A percentile compares a stretch with the other conserved stretches of the same genome.
Conservation (phyloP, 2,888 invertebrate species). For the Caenorhabditis plicata region DNA sequence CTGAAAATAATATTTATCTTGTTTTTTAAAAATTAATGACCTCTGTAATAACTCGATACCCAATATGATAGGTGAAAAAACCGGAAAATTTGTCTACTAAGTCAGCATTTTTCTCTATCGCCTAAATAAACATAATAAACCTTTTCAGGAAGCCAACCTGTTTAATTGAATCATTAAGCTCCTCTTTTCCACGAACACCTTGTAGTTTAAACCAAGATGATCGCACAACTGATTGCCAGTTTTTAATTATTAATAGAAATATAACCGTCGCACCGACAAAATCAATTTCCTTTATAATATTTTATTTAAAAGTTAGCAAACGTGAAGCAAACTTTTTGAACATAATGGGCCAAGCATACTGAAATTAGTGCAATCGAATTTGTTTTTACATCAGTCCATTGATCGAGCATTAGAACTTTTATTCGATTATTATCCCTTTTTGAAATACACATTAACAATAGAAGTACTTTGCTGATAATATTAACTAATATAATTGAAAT, state of each 20-base stretch:
- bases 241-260: constrained; percentile 20
- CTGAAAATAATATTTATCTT: not conserved
- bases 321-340: not conserved
- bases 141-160: not conserved
- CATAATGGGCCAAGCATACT: constrained; percentile 11
- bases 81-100: constrained; percentile 8
- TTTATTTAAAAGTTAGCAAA: not conserved
- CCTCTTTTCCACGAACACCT: constrained; percentile 17
- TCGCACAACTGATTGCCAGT: constrained; percentile 29
- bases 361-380: constrained; percentile 31
- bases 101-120: not conserved
- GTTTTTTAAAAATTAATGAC: not conserved
- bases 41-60: constrained; percentile 17
- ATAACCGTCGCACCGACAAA: constrained; percentile 34
- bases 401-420: constrained; percentile 34
- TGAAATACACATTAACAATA: constrained; percentile 25
- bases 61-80: constrained; percentile 18
- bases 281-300: constrained; percentile 23
- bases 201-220: constrained; percentile 23
- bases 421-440: constrained; percentile 28
- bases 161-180: constrained; percentile 2
- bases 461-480: constrained; percentile 23
- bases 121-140: constrained; percentile 8
- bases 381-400: constrained; percentile 31
- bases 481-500: constrained; percentile 22